Evolutionary conservation across 1,140 invertebrate species (phyloP).

Genomic region (Drosophila equinoxialis): DNA sequence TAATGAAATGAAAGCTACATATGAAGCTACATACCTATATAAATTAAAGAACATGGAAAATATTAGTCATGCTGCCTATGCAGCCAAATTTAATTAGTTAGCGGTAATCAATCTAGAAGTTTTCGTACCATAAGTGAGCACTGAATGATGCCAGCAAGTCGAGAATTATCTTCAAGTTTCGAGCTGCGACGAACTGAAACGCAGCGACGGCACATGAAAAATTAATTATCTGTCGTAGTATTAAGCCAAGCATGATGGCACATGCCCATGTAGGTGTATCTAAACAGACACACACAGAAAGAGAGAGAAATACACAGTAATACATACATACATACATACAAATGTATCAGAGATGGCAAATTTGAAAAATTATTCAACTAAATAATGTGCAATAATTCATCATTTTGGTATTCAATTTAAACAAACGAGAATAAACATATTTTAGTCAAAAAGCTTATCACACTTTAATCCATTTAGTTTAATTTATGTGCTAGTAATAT

Average conservation of each 20-base stretch:
- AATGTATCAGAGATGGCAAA: constrained; percentile 14
- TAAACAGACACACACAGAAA: background rate
- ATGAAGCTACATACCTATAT: too few relatives aligned
- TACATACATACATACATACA: background rate
- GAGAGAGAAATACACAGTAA: too few relatives aligned
- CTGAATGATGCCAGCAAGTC: constrained; percentile 13
- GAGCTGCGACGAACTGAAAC: background rate
- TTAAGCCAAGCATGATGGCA: constrained; percentile 18
- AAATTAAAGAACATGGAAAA: background rate
- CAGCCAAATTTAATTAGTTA: constrained; percentile 25
- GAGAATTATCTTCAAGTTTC: background rate
- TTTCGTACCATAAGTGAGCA: background rate
- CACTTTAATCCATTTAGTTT: too few relatives aligned
- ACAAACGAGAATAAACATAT: background rate
- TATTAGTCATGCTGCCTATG: constrained; percentile 1
- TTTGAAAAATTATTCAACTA: constrained; percentile 6
- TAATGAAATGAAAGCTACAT: too few relatives aligned
- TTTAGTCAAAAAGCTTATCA: too few relatives aligned
- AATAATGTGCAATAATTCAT: constrained; percentile 1
- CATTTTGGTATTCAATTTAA: background rate
- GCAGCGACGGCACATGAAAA: constrained; percentile 21
- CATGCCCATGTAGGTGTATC: constrained; percentile 2
- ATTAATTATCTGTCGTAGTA: constrained; percentile 32
- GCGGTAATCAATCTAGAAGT: constrained; percentile 21
- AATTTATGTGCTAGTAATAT: too few relatives aligned